phyloP scores from a whole-genome alignment of 2,888 invertebrate species.

The Graphium colonna region DNA sequence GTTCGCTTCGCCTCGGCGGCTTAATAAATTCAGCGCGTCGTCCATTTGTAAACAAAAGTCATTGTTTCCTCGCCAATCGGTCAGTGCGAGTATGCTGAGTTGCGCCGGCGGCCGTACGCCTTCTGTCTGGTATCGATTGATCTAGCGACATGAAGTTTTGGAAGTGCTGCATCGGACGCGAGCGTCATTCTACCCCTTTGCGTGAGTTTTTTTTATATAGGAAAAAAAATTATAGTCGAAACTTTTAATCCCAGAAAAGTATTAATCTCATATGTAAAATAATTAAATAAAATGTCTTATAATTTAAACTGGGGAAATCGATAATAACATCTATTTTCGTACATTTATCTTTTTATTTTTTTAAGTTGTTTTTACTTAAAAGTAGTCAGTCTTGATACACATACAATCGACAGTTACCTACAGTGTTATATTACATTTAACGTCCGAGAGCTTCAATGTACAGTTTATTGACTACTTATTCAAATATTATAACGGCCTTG shows the following conservation, averaged over 20 bases:
- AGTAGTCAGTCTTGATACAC: neutral
- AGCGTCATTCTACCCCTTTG: constrained; percentile 46
- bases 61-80: constrained; percentile 70
- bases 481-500: neutral
- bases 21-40: constrained; percentile 68
- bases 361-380: neutral
- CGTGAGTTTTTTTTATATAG: constrained; percentile 47
- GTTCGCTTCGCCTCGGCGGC: constrained; percentile 56
- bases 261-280: no score
- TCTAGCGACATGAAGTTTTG: constrained; percentile 66
- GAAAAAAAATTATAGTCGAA: no score
- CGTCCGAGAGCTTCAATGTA: neutral
- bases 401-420: neutral
- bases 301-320: no score
- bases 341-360: no score
- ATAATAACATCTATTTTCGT: no score
- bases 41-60: constrained; percentile 76
- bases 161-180: constrained; percentile 62
- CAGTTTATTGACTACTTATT: neutral
- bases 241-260: no score
- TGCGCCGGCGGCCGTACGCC: constrained; percentile 60
- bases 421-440: neutral
- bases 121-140: constrained; percentile 43
- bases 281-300: no score
- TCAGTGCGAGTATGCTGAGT: constrained; percentile 66